Evolutionary conservation across 1,140 invertebrate genomes (phyloP), one percentile per base, ranked within the genome.

Genomic region (Dysdera silvatica): DNA sequence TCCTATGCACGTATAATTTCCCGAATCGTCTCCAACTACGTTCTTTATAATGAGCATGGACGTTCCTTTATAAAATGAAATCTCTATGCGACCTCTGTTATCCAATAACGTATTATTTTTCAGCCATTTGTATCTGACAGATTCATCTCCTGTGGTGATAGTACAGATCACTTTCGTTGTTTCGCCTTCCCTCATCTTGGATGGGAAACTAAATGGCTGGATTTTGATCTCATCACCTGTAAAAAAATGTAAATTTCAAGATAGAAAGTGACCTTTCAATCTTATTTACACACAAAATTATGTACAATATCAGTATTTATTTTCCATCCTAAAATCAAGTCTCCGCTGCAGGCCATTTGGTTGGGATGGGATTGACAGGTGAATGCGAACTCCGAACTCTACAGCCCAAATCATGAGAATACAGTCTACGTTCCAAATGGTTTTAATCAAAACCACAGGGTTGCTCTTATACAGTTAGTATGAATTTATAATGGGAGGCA

Each of bases 1-100:
- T 8, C 93, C 93, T 68, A 86, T 82, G 75, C 94, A 97, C 0
- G 87, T 85, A 75, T 90, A 91, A 74, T 87, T 86, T 55, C 87
- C 87, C 79, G 80, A 82, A 76, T 89, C 86, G 71, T 81, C 80
- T 49, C 85, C 84, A 68, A 82, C 84, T 55, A 85, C 84, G 10
- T 84, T 82, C 62, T 87, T 83, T 61, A 93, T 91, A 37, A 83
- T 84, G 61, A 95, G 76, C 67, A 89, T 78, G 59, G 73, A 76
- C 23, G 68, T 72, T 59, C 73, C 57, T 4, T 41, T 18, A 23
- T 61, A 12, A 4, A 16, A 14, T 14, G 47, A 24, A 28, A 67
- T 58, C 20, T 61, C 51, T 29, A 53, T 20, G 43, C 40, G 10
- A 26, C 61, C 10, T 4, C 41, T 1, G 20, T 24, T 40, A 24